A percentile compares a stretch with the other conserved stretches of the same genome.
Conservation (phyloP, 2,888 invertebrate species). For the Drosophila subsilvestris region DNA sequence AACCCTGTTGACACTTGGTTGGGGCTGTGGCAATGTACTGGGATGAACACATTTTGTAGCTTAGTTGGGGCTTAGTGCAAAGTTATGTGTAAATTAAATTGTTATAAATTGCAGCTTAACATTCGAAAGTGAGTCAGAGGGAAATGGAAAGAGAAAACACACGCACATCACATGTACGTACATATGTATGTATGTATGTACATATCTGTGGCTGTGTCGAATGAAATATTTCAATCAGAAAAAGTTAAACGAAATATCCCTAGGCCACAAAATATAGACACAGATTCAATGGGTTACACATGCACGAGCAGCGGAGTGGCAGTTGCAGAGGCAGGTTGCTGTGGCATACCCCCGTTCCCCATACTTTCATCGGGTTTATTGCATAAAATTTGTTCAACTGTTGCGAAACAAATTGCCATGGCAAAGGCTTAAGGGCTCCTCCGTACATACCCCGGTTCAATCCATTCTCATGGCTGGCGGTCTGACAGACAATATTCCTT, state of each 20-base stretch:
- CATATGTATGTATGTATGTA: neutral
- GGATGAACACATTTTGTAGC: conserved; percentile 39
- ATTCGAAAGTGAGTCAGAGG: conserved; percentile 5
- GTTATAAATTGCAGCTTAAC: conserved; percentile 66
- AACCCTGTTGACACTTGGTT: conserved; percentile 27
- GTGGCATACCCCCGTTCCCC: too few species aligned
- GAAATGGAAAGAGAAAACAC: neutral
- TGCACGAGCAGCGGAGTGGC: too few species aligned
- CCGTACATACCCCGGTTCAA: too few species aligned
- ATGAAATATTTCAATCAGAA: conserved; percentile 50
- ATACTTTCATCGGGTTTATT: conserved; percentile 21
- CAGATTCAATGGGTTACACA: conserved; percentile 22
- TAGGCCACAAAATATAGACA: conserved; percentile 45
- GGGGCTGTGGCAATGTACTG: neutral
- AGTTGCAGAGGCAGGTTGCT: neutral
- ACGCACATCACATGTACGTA: too few species aligned
- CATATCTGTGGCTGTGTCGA: conserved; percentile 23
- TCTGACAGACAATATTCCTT: neutral
- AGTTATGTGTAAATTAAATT: conserved; percentile 70
- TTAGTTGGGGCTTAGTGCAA: conserved; percentile 45
- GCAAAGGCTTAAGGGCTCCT: conserved; percentile 53
- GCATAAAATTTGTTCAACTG: conserved; percentile 69
- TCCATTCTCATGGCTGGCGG: conserved; percentile 5
- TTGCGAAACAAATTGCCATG: conserved; percentile 76
- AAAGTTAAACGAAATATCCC: conserved; percentile 48